A percentile compares a stretch with the other conserved stretches of the same genome.
These are phyloP conservation scores for Paramuricea clavata DNA, from an alignment of 92 coral and sea anemone species.

Conservation along the genomic window DNA sequence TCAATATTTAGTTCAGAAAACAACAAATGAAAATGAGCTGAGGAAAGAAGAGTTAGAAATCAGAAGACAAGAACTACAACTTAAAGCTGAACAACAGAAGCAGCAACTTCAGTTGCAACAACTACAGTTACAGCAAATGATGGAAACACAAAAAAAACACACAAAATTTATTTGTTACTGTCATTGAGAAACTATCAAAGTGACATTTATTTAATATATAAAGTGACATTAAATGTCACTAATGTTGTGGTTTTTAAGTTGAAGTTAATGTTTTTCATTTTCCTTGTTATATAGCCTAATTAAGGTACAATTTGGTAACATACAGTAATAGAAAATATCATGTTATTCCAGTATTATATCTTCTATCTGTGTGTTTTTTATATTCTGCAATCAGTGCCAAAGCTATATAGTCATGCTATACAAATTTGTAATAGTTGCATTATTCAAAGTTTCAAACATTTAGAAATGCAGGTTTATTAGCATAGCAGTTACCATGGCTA, in stretches of 20 bases:
- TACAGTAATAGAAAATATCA: too few relatives aligned
- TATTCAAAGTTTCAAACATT: too few relatives aligned
- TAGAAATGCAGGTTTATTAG: too few relatives aligned
- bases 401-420: too few relatives aligned
- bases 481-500: too few relatives aligned
- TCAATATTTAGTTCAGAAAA: constrained; percentile 70
- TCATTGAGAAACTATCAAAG: constrained; percentile 63
- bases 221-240: neutral
- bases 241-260: neutral
- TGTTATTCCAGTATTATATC: too few relatives aligned
- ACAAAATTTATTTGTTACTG: constrained; percentile 59
- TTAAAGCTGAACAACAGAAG: constrained; percentile 66
- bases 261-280: neutral
- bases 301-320: too few relatives aligned
- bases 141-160: constrained; percentile 53
- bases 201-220: constrained; percentile 12
- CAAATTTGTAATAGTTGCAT: too few relatives aligned
- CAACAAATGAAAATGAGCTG: constrained; percentile 64
- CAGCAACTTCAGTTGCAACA: constrained; percentile 52
- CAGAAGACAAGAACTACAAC: constrained; percentile 58
- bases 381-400: too few relatives aligned
- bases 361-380: too few relatives aligned
- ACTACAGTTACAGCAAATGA: constrained; percentile 63
- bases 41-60: constrained; percentile 73
- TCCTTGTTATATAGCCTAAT: neutral